Percentiles rank a stretch among this genome's conserved stretches.
Evolutionary conservation across 2,113 vertebrate species (phyloP).

Genomic region (Oreochromis tanganicae): DNA sequence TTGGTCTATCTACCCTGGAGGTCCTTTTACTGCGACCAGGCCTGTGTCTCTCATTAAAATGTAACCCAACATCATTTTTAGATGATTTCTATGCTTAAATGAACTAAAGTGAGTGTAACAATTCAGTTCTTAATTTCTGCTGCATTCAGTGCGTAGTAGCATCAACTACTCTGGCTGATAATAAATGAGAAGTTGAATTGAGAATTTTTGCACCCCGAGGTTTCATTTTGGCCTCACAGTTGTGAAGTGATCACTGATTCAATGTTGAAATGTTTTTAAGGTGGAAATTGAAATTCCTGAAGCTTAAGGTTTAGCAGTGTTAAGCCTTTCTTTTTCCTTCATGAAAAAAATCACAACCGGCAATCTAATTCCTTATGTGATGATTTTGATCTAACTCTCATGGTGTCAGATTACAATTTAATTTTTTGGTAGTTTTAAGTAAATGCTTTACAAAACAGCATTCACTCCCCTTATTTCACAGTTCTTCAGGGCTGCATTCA

Average conservation of each 20-base stretch:
- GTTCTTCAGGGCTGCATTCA: background rate
- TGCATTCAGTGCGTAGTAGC: background rate
- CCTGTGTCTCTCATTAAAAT: background rate
- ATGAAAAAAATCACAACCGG: background rate
- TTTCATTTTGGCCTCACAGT: background rate
- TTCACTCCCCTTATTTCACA: background rate
- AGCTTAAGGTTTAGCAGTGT: background rate
- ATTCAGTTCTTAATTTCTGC: background rate
- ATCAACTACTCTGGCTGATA: background rate
- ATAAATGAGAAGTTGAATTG: accelerated
- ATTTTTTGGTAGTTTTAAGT: background rate
- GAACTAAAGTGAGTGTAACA: background rate
- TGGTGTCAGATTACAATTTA: background rate
- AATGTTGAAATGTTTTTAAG: background rate
- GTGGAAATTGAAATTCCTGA: background rate
- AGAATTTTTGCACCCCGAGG: accelerated
- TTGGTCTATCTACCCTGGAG: background rate
- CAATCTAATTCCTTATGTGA: background rate
- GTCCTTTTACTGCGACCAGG: background rate
- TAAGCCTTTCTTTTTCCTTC: background rate
- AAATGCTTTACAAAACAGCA: background rate
- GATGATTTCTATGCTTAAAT: background rate
- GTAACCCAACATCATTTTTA: background rate
- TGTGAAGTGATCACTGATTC: background rate
- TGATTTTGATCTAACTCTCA: background rate